phyloP scores from a whole-genome alignment of 35 echinoderm and acorn worm species.

The Acanthaster planci region DNA sequence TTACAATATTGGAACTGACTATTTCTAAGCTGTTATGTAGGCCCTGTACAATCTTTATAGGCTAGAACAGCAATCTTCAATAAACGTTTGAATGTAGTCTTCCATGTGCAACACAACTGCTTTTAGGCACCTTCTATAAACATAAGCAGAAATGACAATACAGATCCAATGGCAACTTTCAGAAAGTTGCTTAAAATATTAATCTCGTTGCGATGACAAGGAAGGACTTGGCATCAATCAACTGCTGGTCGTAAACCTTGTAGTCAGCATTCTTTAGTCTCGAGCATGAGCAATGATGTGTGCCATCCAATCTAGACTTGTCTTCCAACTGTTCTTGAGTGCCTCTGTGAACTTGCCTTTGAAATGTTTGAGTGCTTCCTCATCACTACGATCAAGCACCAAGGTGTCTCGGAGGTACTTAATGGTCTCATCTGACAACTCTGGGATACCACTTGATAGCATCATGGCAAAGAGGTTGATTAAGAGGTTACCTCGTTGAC shows the following conservation, averaged over 20 bases:
- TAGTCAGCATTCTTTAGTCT: constrained; percentile 37
- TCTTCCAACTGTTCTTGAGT: constrained; percentile 96
- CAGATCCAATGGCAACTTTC: too few species aligned
- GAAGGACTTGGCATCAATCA: too few species aligned
- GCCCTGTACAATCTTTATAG: too few species aligned
- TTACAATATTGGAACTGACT: too few species aligned
- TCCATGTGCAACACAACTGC: too few species aligned
- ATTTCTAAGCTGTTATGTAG: too few species aligned
- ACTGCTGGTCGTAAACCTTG: constrained; percentile 39
- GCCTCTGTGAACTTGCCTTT: constrained; percentile 90
- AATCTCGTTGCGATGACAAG: too few species aligned
- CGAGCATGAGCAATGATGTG: constrained; percentile 28
- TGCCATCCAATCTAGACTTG: constrained; percentile 87
- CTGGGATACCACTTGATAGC: constrained; percentile 93
- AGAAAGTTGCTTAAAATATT: too few species aligned
- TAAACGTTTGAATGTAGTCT: too few species aligned
- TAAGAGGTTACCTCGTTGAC: constrained; percentile 80
- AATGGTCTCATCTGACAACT: constrained; percentile 85
- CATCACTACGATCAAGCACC: constrained; percentile 69
- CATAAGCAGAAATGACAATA: too few species aligned
- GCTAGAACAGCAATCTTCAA: too few species aligned
- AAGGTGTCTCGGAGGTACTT: constrained; percentile 81
- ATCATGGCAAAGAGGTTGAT: constrained; percentile 99
- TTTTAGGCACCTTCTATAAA: too few species aligned
- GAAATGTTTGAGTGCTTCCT: constrained; percentile 86